Evolutionary conservation across 2,888 invertebrate genomes (phyloP).

Genomic region (Diadegma fenestrale): DNA sequence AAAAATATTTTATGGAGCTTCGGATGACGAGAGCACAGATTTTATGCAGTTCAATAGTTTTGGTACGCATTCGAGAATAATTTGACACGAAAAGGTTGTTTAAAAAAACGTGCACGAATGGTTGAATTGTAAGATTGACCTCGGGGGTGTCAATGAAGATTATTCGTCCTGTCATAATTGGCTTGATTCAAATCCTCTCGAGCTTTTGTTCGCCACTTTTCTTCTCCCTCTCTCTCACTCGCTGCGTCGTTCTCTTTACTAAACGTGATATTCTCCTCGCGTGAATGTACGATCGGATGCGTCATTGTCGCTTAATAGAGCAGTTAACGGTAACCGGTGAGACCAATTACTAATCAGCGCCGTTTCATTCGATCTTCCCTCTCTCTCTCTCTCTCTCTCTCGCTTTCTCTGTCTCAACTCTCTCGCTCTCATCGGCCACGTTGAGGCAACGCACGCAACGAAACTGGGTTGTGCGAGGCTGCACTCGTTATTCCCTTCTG

Average conservation of each 20-base stretch:
- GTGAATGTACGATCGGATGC: conserved; percentile 72
- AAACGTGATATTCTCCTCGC: conserved; percentile 60
- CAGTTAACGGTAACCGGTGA: conserved; percentile 74
- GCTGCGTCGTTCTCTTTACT: conserved; percentile 22
- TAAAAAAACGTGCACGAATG: conserved; percentile 41
- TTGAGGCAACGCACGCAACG: conserved; percentile 40
- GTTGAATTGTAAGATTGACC: conserved; percentile 22
- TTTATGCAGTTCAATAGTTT: neutral
- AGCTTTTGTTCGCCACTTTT: conserved; percentile 48
- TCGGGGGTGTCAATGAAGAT: conserved; percentile 64
- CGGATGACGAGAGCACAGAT: neutral
- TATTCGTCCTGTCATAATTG: conserved; percentile 68
- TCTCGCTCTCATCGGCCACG: neutral
- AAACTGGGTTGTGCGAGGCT: conserved; percentile 48
- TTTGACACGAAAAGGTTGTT: neutral
- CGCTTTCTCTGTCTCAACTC: neutral
- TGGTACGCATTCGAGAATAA: neutral
- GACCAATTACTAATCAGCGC: conserved; percentile 74
- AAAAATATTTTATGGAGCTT: neutral
- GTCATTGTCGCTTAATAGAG: conserved; percentile 72
- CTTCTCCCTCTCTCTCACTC: conserved; percentile 14
- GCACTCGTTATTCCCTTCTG: conserved; percentile 58
- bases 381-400: conserved; percentile 38
- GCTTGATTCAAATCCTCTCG: conserved; percentile 68
- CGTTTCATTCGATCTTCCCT: conserved; percentile 64